Evolutionary conservation across 2,797 vertebrate species (phyloP), one percentile per base, ranked within the genome.

Genomic region (Saxicola maurus): DNA sequence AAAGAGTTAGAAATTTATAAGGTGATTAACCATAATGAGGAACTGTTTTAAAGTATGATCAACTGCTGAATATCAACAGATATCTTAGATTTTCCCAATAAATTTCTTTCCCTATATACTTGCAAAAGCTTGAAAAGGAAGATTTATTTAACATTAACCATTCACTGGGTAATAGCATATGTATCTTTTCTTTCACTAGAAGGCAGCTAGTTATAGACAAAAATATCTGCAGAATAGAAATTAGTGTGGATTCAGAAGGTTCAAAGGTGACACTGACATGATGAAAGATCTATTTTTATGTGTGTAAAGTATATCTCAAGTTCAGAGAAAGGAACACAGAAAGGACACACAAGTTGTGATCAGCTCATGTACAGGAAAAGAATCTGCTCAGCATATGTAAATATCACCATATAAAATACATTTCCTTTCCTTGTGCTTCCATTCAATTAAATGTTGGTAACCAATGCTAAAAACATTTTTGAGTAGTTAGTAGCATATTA

Each of bases 1-100:
- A 94, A 78, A 81, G 61, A 86, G 85, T 40, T 64, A 87, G 62
- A 84, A 85, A 90, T 89, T 62, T 71, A 74, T 61, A 95, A 96
- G 52, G 27, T 90, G 92, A 95, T 94, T 86, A 91, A 91, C 37
- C 33, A 52, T 67, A 68, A 80, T 65, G 69, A 66, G 16, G 75
- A 67, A 73, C 13, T 66, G 84, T 80, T 92, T 74, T 87, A 67
- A 92, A 80, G 35, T 80, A 75, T 46, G 27, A 68, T 81, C 53
- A 89, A 1, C 45, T 52, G 31, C 27, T 87, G 30, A 37, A 55
- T 79, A 72, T 31, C 62, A 87, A 37, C 21, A 76, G 40, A 86
- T 66, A 11, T 21, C 18, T 38, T 37, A 13, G 18, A 21, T 82
- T 90, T 87, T 55, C 49, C 46, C 45, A 61, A 35, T 42, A 72